Percentiles rank a stretch among this genome's conserved stretches.
Evolutionary conservation across 2,113 vertebrate genomes (phyloP).

Genomic region (rat (Rattus norvegicus)): GRCr8 NC_086020.1:79146501-79147000

Average conservation of each 20-base stretch:
- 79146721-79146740: background rate
- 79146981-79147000: background rate
- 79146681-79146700: background rate
- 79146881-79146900: background rate
- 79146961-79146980: background rate
- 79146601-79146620: background rate
- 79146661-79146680: background rate
- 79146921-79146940: background rate
- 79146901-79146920: conserved; percentile 11
- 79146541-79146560: background rate
- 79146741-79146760: accelerated
- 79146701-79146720: background rate
- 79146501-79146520: background rate
- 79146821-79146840: background rate
- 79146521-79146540: background rate
- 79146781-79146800: background rate
- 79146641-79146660: background rate
- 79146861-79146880: background rate
- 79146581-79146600: background rate
- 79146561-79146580: background rate
- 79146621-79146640: background rate
- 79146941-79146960: background rate
- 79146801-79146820: background rate
- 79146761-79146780: background rate
- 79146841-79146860: background rate